Base-by-base conservation (phyloP, 2,888 invertebrate species). In the Acanthosoma haemorrhoidale region DNA sequence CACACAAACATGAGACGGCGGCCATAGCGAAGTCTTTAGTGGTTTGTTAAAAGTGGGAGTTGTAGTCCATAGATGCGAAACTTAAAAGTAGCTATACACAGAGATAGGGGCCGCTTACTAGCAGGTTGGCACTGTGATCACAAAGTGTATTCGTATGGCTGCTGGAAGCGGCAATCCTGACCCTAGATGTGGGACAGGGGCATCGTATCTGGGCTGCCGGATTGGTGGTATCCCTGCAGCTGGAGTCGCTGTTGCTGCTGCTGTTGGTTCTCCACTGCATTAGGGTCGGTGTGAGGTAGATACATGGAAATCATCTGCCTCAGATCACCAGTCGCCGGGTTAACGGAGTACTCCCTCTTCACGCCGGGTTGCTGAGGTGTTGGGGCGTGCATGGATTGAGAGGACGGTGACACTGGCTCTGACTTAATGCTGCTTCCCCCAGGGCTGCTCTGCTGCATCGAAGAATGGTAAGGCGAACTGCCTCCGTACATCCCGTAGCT, bases 361-460 rank as follows among this genome's bases (percentile, higher is more conserved):
- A 90, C 85, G 70, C 77, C 58, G 77, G 77, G 72, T 11, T 64
- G 71, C 25, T 69, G 71, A 74, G 80, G 79, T 77, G 82, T 85
- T 79, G 78, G 83, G 74, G 79, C 80, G 78, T 80, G 81, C 82
- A 82, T 85, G 78, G 84, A 78, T 82, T 79, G 84, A 76, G 75
- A 77, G 69, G 74, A 84, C 88, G 63, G 92, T 68, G 92, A 91
- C 77, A 92, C 91, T 32, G 92, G 91, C 81, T 94, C 93, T 67
- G 92, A 92, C 80, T 93, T 93, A 79, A 92, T 91, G 79, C 91
- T 92, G 74, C 90, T 91, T 76, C 91, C 92, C 79, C 91, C 91
- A 64, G 92, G 92, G 77, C 91, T 91, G 81, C 92, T 66, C 85
- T 88, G 81, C 75, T 87, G 88, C 76, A 88, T 83, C 34, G 69